Base-by-base conservation (phyloP, 2,797 vertebrate genomes). In the Cynopterus sphinx region DNA sequence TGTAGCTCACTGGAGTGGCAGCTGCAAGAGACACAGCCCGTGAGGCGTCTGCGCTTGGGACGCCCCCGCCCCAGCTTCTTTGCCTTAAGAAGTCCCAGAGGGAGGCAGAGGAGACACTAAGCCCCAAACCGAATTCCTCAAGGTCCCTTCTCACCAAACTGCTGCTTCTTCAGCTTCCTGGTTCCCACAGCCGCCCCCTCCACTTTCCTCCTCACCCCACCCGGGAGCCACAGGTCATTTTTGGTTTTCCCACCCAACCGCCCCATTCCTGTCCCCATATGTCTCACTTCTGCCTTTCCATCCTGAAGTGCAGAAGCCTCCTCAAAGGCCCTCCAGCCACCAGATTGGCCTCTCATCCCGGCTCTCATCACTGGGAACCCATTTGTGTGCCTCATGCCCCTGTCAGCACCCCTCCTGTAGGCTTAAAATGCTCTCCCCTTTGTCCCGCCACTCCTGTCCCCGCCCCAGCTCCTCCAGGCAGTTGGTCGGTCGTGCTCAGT, bases 21-120 rank as follows among this genome's bases (percentile, higher is more conserved):
- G 19, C 77, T 28, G 61, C 21, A 13, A 33, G 21, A 63, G 67
- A 43, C 79, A 65, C 0, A 17, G 55, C 19, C 22, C 33, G 31
- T 9, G 26, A 49, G 46, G 13, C 2, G 24, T 33, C 51, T 16
- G 1, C 0, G 0, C 24, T 11, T 21, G n/a, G 0, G 49, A 17
- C 0, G 17, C 90, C 33, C 85, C 55, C 0, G 6, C 71, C 36
- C 43, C 33, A 31, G 43, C n/a, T 31, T 70, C 90, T 82, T 13
- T 7, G 75, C n/a, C 68, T 15, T n/a, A 82, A 9, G 73, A 33
- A 91, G 89, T 91, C 61, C n/a, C 43, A 43, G 24, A 82, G 68
- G 36, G 31, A 43, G n/a, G 51, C 16, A 12, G 43, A 70, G n/a
- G 71, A 79, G 46, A 5, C 85, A 24, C 79, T 4, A 3, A 33